Evolutionary conservation across 2,888 invertebrate species (phyloP), one percentile per base, ranked within the genome.

Genomic region (Hedya salicella): DNA sequence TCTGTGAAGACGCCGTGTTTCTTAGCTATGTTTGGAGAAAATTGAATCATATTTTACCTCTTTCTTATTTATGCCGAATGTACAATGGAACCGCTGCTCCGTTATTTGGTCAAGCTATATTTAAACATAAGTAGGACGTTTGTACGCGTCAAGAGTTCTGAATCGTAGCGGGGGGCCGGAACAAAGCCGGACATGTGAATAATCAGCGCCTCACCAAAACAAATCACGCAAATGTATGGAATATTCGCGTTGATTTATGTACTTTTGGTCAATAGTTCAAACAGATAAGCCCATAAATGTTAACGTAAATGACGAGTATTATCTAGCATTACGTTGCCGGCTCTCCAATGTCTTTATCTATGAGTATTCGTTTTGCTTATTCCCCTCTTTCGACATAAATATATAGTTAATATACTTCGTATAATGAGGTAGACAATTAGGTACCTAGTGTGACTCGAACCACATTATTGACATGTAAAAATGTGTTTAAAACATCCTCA

Each of bases 171-270:
- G 56, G 56, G 25, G 14, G 54, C 21, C 21, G 8, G 36, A 5
- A 36, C 14, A 13, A 19, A 17, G 16, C 3, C 56, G 21, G 56
- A 19, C 56, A 42, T 42, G 42, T 16, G 56, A 56, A 56, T 56
- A 56, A 56, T 56, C 56, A 56, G 56, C 42, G 56, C 42, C 16
- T 16, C n/a, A 13, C 25, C 42, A 25, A 25, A 56, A 56, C 16
- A 42, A 40, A 56, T 42, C 42, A 56, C 56, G 42, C 56, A 21
- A 42, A 42, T 42, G 16, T 56, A 52, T 36, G 16, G 52, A 52
- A 13, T 17, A 17, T 52, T 36, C 9, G 36, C 36, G 36, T 8
- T 36, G 36, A 36, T 36, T 36, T 36, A 36, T 36, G 36, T 36
- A 36, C 36, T 13, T 9, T 9, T 36, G 36, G 36, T 36, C 36